Conservation (phyloP, 2,888 invertebrate species). For the Listrodromus nycthemerus region DNA sequence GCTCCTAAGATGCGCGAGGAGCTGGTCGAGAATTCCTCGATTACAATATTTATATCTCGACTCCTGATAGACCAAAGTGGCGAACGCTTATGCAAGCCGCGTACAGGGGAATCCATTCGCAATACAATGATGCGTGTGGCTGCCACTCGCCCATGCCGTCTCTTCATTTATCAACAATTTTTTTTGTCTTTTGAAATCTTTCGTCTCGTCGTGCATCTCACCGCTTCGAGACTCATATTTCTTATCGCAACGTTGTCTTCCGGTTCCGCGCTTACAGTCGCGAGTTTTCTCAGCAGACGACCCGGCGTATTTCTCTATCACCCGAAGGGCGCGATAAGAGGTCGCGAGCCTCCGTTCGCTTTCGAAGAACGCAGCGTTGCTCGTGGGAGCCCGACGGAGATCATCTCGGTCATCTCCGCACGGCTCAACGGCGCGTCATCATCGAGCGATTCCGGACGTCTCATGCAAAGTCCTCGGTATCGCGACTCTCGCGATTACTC, state of each 20-base stretch:
- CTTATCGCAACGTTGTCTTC: conserved; percentile 19
- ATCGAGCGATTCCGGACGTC: conserved; percentile 2
- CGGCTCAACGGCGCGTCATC: conserved; percentile 17
- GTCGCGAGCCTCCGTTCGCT: conserved; percentile 17
- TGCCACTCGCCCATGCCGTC: background rate
- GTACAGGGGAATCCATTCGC: conserved; percentile 39
- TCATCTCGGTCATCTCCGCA: conserved; percentile 31
- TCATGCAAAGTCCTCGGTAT: conserved; percentile 22
- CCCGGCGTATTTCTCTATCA: conserved; percentile 17
- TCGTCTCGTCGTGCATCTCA: conserved; percentile 3
- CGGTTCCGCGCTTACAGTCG: background rate
- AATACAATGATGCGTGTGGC: conserved; percentile 32
- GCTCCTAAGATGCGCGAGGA: conserved; percentile 23
- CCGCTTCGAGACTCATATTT: conserved; percentile 13
- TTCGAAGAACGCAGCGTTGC: conserved; percentile 37
- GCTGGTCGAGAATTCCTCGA: background rate
- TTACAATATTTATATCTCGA: conserved; percentile 18
- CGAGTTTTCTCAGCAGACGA: conserved; percentile 19
- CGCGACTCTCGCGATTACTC: conserved; percentile 21
- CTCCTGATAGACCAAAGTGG: conserved; percentile 35
- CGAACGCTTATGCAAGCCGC: conserved; percentile 41
- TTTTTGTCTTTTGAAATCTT: background rate
- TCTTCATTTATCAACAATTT: conserved; percentile 19
- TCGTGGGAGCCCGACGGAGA: conserved; percentile 29
- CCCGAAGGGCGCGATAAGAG: conserved; percentile 39